Evolutionary conservation across 2,797 vertebrate species (phyloP), one percentile per base, ranked within the genome.

Genomic region (Selene dorsalis): DNA sequence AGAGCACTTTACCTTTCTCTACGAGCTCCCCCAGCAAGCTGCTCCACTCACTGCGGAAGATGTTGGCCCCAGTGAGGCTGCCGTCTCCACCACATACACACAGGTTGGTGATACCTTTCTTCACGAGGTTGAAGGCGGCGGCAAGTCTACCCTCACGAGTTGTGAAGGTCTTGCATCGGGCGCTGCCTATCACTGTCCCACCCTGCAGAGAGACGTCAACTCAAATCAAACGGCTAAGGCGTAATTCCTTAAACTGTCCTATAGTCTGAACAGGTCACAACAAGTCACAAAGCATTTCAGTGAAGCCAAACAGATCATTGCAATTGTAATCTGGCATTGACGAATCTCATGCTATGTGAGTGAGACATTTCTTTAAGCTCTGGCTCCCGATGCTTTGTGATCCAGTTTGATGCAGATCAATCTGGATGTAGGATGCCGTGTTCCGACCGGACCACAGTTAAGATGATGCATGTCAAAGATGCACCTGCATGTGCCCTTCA

Each of bases 61-160:
- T 92, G 88, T 98, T 96, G 0, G 98, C 98, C 0, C 98, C 98
- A 0, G 98, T 99, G 75, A 99, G 96, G 92, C 97, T 99, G 91
- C 98, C 98, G 0, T 98, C 98, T 0, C 98, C 98, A 0, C 98
- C 98, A 0, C 98, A 98, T 86, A 99, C 97, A 0, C 98, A 99
- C 82, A 99, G 93, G 93, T 99, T 99, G 91, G 96, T 96, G 94
- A 99, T 97, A 84, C 97, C 95, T 0, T 95, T 96, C 67, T 96
- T 94, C 26, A 98, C 95, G 75, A 99, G 94, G 93, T 99, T 98
- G 72, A 93, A 96, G 70, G 97, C 97, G 0, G 98, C 97, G 0
- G 91, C 84, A 17, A 96, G 92, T 38, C 98, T 94, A 0, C 98
- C 98, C 0, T 96, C 96, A 0, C 96, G 93, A 0, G 95, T 96